Percentiles rank a stretch among this genome's conserved stretches.
Conservation (phyloP, 2,113 vertebrate species). For the Otocyon megalotis region DNA sequence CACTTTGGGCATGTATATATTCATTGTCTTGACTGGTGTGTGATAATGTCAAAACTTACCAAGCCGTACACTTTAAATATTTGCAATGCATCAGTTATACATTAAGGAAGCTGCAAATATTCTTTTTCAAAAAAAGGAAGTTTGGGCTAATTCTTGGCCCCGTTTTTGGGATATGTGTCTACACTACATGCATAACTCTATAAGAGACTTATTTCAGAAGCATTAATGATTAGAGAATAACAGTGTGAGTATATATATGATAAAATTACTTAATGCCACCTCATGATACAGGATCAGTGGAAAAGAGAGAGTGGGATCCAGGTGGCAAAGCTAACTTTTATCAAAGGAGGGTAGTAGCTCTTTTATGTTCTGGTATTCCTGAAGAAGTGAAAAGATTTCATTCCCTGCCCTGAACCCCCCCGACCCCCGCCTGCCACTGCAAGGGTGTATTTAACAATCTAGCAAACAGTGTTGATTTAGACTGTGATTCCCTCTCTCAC, state of each 20-base stretch:
- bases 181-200: background rate
- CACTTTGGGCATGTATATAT: background rate
- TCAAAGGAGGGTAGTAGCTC: background rate
- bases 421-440: background rate
- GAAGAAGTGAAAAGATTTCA: background rate
- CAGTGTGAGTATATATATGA: background rate
- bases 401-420: background rate
- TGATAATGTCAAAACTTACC: background rate
- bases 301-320: background rate
- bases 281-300: background rate
- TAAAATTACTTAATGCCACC: background rate
- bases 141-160: background rate
- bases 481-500: background rate
- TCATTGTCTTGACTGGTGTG: background rate
- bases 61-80: background rate
- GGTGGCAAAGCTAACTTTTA: background rate
- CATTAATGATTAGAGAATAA: background rate
- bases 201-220: background rate
- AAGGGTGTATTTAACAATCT: background rate
- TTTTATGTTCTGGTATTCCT: background rate
- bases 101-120: background rate
- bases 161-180: background rate
- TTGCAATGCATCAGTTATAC: background rate
- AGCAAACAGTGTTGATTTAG: background rate
- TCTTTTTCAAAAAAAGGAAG: background rate